These are phyloP conservation scores for Drosophila conformis DNA, from an alignment of 2,888 invertebrate species.

Conservation along the genomic window DNA sequence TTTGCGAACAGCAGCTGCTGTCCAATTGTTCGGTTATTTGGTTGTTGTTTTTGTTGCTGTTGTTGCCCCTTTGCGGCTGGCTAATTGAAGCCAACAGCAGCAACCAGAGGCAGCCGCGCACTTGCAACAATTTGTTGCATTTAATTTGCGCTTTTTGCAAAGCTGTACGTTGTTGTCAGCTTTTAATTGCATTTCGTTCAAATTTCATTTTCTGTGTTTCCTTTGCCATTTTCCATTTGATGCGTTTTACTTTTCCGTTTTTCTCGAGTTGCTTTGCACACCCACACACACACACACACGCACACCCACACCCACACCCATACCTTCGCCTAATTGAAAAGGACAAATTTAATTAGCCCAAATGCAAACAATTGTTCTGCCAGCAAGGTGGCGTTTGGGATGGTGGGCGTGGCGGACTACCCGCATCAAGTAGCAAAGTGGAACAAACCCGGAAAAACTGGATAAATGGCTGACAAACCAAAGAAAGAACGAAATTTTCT, in stretches of 20 bases:
- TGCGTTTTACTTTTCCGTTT: constrained; percentile 19
- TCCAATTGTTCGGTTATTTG: constrained; percentile 22
- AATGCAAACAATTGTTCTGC: constrained; percentile 50
- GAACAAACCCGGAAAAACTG: not conserved
- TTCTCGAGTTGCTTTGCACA: constrained; percentile 18
- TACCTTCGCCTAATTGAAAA: constrained; percentile 51
- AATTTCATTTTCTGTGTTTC: constrained; percentile 41
- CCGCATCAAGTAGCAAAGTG: constrained; percentile 1
- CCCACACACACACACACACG: not conserved
- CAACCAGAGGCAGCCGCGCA: constrained; percentile 22
- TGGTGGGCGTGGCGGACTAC: not conserved
- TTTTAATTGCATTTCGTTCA: constrained; percentile 59
- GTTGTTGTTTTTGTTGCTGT: not conserved
- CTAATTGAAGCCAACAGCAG: constrained; percentile 64
- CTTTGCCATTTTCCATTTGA: constrained; percentile 34
- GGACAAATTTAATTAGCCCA: constrained; percentile 68
- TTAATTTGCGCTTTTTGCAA: constrained; percentile 62
- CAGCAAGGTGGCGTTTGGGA: not conserved
- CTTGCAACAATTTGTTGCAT: constrained; percentile 57
- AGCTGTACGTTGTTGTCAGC: constrained; percentile 44
- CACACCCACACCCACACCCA: not conserved
- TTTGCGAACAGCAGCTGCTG: constrained; percentile 32
- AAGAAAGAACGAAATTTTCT: constrained; percentile 1
- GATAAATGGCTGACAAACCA: constrained; percentile 8
- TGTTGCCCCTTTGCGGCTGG: constrained; percentile 48